Percentiles rank a stretch among this genome's conserved stretches.
phyloP scores from a whole-genome alignment of 2,113 vertebrate genomes.

The Eonycteris spelaea region DNA sequence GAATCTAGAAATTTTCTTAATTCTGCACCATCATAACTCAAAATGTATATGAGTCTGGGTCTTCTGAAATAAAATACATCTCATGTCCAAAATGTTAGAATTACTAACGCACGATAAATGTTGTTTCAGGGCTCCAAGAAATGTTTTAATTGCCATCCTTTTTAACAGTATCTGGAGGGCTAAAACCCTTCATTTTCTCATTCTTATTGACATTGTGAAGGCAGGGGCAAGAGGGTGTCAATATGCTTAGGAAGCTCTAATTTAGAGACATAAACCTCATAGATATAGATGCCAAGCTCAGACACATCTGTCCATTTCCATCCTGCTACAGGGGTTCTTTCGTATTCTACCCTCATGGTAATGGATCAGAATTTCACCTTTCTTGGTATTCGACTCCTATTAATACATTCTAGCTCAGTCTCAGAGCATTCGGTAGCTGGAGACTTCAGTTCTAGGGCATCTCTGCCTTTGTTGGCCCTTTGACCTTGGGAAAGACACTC shows the following conservation, averaged over 20 bases:
- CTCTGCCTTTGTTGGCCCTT: neutral
- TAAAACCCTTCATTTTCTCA: neutral
- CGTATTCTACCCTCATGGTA: neutral
- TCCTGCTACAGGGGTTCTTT: neutral
- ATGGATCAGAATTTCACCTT: neutral
- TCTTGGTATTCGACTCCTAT: neutral
- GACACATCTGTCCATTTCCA: neutral
- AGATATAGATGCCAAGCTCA: neutral
- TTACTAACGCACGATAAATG: neutral
- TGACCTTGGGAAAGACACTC: neutral
- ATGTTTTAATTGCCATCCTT: neutral
- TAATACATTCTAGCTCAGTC: neutral
- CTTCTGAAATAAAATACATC: constrained; percentile 29
- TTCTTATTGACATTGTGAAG: neutral
- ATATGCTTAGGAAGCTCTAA: neutral
- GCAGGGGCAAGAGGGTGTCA: neutral
- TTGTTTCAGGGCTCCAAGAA: neutral
- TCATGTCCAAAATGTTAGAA: neutral
- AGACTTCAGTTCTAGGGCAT: neutral
- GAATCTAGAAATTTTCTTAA: neutral
- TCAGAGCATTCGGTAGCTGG: neutral
- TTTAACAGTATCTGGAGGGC: neutral
- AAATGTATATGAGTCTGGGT: neutral
- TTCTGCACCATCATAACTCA: neutral
- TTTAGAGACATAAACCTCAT: neutral